Evolutionary conservation across 35 echinoderm and acorn worm genomes (phyloP).

Genomic region (Diadema setosum): DNA sequence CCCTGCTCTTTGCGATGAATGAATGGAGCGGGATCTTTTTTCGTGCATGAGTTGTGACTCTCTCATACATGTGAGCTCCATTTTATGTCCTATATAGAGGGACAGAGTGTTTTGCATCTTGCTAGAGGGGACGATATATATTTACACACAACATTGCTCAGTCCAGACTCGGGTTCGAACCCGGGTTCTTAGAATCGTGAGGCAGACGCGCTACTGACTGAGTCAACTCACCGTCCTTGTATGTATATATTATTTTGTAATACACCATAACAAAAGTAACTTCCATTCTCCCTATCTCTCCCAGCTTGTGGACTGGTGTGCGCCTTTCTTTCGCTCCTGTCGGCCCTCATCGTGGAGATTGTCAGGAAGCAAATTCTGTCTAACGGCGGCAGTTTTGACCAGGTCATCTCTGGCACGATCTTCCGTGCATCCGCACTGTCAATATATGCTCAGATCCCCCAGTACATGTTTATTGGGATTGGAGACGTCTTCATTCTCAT

Average conservation of each 20-base stretch:
- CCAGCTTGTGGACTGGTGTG: conserved; percentile 71
- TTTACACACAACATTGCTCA: too few relatives aligned
- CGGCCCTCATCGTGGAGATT: conserved; percentile 63
- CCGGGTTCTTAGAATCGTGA: too few relatives aligned
- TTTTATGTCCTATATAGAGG: too few relatives aligned
- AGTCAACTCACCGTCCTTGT: too few relatives aligned
- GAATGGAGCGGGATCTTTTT: too few relatives aligned
- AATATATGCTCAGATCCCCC: conserved; percentile 80
- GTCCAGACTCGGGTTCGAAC: too few relatives aligned
- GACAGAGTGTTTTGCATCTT: too few relatives aligned
- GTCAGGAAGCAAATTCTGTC: conserved; percentile 46
- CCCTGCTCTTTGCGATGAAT: too few relatives aligned
- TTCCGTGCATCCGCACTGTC: conserved; percentile 71
- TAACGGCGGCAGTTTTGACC: conserved; percentile 8
- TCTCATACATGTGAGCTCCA: too few relatives aligned
- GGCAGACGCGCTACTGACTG: too few relatives aligned
- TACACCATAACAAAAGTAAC: not conserved
- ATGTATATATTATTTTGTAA: not conserved
- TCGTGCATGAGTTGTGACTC: too few relatives aligned
- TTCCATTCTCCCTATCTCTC: not conserved
- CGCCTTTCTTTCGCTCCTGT: conserved; percentile 29
- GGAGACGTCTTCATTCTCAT: conserved; percentile 4
- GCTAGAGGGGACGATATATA: too few relatives aligned
- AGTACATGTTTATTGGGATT: conserved; percentile 64
- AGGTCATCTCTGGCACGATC: conserved; percentile 20